Conservation (phyloP, 2,888 invertebrate genomes). For the Torymus tubicola region DNA sequence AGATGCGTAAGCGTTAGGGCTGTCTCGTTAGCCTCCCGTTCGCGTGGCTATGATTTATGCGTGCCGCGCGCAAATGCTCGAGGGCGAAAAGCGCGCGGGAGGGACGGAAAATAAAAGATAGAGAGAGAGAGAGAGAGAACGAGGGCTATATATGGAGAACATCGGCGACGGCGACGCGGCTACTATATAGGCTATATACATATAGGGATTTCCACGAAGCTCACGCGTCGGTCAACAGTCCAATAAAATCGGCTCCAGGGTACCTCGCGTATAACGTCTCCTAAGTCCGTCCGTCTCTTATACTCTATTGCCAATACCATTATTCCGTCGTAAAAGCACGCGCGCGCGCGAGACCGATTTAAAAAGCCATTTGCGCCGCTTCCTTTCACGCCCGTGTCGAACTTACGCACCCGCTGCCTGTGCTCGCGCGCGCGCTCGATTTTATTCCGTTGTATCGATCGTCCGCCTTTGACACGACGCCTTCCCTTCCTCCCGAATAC, state of each 20-base stretch:
- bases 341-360: constrained; percentile 41
- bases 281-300: constrained; percentile 28
- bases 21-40: constrained; percentile 39
- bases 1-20: neutral
- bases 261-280: neutral
- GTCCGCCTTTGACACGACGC: neutral
- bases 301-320: constrained; percentile 64
- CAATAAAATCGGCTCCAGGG: constrained; percentile 38
- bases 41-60: constrained; percentile 38
- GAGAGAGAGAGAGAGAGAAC: neutral
- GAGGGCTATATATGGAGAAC: no score
- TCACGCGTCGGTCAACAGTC: constrained; percentile 23
- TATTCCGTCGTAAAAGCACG: constrained; percentile 63
- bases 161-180: no score
- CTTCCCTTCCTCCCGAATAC: neutral
- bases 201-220: neutral
- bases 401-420: constrained; percentile 17
- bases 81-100: neutral
- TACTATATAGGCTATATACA: no score
- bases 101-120: neutral
- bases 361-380: constrained; percentile 47
- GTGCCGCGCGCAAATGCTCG: constrained; percentile 11
- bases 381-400: constrained; percentile 16
- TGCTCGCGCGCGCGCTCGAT: neutral
- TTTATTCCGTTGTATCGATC: neutral